Conservation (phyloP, 2,797 vertebrate species). For the Sebastes itinus region DNA sequence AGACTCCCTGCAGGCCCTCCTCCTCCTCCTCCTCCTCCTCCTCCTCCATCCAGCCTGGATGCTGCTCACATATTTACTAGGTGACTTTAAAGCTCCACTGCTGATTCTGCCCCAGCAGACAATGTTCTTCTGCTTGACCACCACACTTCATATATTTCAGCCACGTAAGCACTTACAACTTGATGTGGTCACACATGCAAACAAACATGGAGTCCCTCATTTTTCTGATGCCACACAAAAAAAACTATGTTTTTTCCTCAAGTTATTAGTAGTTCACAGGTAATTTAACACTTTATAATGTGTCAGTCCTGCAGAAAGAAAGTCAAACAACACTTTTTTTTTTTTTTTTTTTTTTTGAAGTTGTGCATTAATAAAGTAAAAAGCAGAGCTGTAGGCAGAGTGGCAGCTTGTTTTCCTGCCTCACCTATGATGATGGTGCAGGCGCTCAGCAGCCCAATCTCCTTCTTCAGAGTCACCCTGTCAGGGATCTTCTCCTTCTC, state of each 20-base stretch:
- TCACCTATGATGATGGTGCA: conserved; percentile 97
- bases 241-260: background rate
- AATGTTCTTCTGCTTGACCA: conserved; percentile 52
- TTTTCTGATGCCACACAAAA: background rate
- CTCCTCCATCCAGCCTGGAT: background rate
- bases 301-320: background rate
- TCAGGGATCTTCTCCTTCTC: conserved; percentile 70
- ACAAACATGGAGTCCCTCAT: conserved; percentile 46
- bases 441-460: conserved; percentile 94
- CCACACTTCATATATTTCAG: conserved; percentile 47
- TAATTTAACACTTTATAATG: background rate
- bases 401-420: conserved; percentile 34
- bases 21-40: no score
- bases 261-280: background rate
- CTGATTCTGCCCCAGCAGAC: conserved; percentile 52
- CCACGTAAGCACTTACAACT: conserved; percentile 52
- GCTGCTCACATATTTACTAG: conserved; percentile 26
- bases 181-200: conserved; percentile 10
- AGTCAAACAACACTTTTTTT: background rate
- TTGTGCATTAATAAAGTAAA: background rate
- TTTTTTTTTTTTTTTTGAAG: background rate
- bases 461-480: conserved; percentile 92
- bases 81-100: conserved; percentile 37
- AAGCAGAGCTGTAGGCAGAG: background rate
- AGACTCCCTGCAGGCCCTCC: no score